phyloP scores from a whole-genome alignment of 35 echinoderm and acorn worm species.

The Holothuria glaberrima region DNA sequence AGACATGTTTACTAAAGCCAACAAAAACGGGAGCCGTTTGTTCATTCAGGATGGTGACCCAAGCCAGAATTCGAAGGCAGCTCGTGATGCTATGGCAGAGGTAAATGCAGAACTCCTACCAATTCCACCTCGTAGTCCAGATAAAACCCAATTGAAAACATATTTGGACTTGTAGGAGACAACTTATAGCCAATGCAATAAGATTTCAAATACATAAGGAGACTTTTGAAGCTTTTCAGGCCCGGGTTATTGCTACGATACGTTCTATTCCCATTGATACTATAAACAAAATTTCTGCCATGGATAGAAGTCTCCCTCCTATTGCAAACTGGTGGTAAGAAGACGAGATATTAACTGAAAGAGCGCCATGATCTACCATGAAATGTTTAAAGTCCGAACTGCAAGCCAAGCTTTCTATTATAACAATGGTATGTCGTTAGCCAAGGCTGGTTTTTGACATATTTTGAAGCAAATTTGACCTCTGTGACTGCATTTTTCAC shows the following conservation, averaged over 20 bases:
- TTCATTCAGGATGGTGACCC: background rate
- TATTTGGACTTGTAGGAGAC: background rate
- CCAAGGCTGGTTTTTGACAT: too few relatives aligned
- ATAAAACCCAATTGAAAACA: background rate
- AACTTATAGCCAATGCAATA: background rate
- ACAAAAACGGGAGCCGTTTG: constrained; percentile 5
- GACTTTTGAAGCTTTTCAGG: constrained; percentile 18
- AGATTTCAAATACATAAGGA: background rate
- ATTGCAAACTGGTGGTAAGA: background rate
- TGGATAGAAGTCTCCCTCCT: background rate
- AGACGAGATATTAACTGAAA: background rate
- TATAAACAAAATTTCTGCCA: background rate
- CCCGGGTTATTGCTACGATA: constrained; percentile 8
- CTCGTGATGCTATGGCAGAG: background rate
- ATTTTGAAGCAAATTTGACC: too few relatives aligned
- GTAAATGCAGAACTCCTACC: background rate
- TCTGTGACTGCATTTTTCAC: too few relatives aligned
- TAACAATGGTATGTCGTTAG: too few relatives aligned
- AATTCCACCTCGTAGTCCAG: background rate
- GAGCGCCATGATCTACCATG: background rate
- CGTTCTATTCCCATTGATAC: background rate
- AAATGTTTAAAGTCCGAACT: too few relatives aligned
- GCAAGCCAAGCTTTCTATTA: too few relatives aligned
- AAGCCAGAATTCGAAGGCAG: background rate
- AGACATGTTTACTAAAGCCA: background rate